These are phyloP conservation scores for Agriopis leucophaearia DNA, from an alignment of 2,888 invertebrate genomes.

Conservation along the genomic window DNA sequence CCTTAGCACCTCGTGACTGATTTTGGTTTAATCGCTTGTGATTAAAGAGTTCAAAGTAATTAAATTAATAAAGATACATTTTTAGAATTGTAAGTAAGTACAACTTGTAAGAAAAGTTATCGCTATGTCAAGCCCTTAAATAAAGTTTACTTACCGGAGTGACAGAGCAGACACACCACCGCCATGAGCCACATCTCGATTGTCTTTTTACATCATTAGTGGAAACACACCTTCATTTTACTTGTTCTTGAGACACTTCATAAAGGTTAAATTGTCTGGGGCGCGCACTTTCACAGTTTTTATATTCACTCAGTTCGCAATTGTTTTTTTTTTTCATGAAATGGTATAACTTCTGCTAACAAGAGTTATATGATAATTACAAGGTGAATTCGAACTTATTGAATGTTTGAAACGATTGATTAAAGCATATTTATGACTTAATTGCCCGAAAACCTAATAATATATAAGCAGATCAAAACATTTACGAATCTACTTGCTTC, in stretches of 20 bases:
- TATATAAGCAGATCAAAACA: neutral
- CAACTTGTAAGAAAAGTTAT: no score
- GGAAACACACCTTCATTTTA: constrained; percentile 52
- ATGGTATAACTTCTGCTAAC: constrained; percentile 1
- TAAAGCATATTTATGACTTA: neutral
- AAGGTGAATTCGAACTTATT: constrained; percentile 5
- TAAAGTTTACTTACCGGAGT: constrained; percentile 67
- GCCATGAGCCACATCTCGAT: constrained; percentile 75
- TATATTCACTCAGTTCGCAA: constrained; percentile 14
- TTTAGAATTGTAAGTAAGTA: no score
- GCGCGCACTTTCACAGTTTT: constrained; percentile 26
- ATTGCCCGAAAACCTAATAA: no score
- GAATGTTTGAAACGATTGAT: neutral
- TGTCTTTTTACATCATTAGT: constrained; percentile 77
- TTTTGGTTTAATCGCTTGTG: no score
- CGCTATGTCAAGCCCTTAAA: no score
- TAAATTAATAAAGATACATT: no score
- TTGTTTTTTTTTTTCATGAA: constrained; percentile 14
- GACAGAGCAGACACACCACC: constrained; percentile 73
- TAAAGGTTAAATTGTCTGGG: neutral
- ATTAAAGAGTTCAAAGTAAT: no score
- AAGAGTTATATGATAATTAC: neutral
- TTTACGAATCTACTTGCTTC: neutral
- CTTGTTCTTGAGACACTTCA: constrained; percentile 48
- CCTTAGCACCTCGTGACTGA: no score